Evolutionary conservation across 2,113 vertebrate genomes (phyloP).

Genomic region (Tringa solitaria): DNA sequence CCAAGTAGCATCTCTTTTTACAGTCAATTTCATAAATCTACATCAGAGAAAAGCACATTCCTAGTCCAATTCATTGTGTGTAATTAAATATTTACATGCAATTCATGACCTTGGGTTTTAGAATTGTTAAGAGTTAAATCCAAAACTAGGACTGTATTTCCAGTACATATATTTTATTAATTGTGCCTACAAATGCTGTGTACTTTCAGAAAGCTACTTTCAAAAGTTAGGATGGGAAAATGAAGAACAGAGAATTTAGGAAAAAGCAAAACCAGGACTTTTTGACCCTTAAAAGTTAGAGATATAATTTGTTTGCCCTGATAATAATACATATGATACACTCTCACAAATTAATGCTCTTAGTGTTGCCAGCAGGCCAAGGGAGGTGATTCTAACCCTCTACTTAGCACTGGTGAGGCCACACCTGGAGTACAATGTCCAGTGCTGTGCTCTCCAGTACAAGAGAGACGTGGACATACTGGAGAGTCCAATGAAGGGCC

Average conservation of each 20-base stretch:
- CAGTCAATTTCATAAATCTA: background rate
- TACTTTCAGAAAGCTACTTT: background rate
- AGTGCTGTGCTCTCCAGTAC: background rate
- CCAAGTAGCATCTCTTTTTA: background rate
- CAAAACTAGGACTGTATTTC: background rate
- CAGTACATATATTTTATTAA: slow-evolving; percentile 15
- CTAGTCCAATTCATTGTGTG: background rate
- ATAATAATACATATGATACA: background rate
- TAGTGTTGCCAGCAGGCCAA: background rate
- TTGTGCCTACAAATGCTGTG: background rate
- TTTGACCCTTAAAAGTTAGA: background rate
- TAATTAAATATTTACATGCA: slow-evolving; percentile 43
- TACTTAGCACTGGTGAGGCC: background rate
- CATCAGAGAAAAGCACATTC: slow-evolving; percentile 3
- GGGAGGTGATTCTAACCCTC: background rate
- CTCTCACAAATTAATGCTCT: background rate
- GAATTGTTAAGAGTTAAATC: slow-evolving; percentile 29
- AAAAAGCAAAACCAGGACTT: background rate
- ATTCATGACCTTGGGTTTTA: background rate
- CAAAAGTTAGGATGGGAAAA: background rate
- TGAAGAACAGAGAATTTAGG: background rate
- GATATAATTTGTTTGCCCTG: background rate
- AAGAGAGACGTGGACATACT: background rate
- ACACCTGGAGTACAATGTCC: background rate
- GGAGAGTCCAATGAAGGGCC: background rate